These are phyloP conservation scores for Drosophila yakuba DNA, from an alignment of 1,140 invertebrate species.

Conservation along the genomic window DNA sequence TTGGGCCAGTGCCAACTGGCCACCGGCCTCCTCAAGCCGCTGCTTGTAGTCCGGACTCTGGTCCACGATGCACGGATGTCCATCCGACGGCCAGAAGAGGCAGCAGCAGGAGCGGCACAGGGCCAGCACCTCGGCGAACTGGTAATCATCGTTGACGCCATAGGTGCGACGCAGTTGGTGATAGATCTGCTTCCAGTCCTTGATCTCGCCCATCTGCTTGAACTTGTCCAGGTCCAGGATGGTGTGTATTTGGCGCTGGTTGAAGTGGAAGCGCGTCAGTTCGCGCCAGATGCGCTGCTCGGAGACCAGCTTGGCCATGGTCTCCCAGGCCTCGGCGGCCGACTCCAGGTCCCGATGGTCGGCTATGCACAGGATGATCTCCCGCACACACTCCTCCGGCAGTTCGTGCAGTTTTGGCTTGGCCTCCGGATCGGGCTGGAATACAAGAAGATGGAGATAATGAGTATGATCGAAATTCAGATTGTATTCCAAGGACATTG, in stretches of 20 bases:
- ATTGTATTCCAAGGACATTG: background rate
- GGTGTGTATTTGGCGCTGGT: constrained; percentile 91
- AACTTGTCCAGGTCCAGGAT: constrained; percentile 87
- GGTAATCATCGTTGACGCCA: constrained; percentile 93
- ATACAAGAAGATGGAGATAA: no score
- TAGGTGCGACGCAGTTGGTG: constrained; percentile 92
- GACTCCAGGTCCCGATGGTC: constrained; percentile 95
- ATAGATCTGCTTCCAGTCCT: constrained; percentile 90
- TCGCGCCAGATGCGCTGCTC: constrained; percentile 97
- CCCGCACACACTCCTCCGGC: constrained; percentile 96
- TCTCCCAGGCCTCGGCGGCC: constrained; percentile 87
- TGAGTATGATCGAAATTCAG: background rate
- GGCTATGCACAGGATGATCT: constrained; percentile 94
- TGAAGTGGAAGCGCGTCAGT: constrained; percentile 96
- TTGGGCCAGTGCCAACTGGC: constrained; percentile 91
- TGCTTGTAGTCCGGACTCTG: constrained; percentile 92
- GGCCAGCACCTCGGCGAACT: constrained; percentile 97
- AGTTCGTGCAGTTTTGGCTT: constrained; percentile 94
- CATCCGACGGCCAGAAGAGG: constrained; percentile 97
- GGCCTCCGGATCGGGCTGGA: constrained; percentile 92
- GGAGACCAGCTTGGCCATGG: constrained; percentile 92
- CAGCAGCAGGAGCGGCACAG: constrained; percentile 97
- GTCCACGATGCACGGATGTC: constrained; percentile 95
- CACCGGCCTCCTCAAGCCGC: constrained; percentile 91
- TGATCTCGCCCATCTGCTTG: constrained; percentile 85